Evolutionary conservation across 1,140 invertebrate species (phyloP), one percentile per base, ranked within the genome.

Genomic region (Fopius arisanus): DNA sequence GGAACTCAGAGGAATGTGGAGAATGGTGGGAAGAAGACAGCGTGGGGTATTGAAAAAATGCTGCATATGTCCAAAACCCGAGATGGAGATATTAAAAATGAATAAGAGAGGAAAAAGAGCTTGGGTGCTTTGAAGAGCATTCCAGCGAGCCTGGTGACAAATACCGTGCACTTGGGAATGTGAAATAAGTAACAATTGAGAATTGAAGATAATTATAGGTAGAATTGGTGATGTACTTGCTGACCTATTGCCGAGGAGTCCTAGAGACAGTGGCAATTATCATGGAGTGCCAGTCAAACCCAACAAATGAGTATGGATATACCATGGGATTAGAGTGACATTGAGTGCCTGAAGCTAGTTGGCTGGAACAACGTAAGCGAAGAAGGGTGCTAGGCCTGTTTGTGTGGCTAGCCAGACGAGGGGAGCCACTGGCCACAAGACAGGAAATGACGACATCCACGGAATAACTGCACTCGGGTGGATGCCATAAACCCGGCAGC

Each of bases 401-500:
- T 59, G 54, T 59, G 26, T 59, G 54, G 43, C 5, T 9, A 6
- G 74, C 26, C 63, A 75, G 73, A 63, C 70, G 77, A 77, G 75
- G 72, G 74, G 73, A 70, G 69, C 29, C 19, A 31, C 21, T 68
- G 72, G 70, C 68, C 71, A 73, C 76, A 77, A 78, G 82, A 83
- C 86, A 85, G 85, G 86, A 87, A 86, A 80, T 86, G 85, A 86
- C 83, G 84, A 84, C 83, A 86, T 77, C 75, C 71, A 77, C 74
- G 76, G 69, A 73, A 81, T 79, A 79, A 75, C 74, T 75, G 74
- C 70, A 80, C 78, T 78, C 72, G 40, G 72, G 71, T 70, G 73
- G 54, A 65, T 72, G 59, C 66, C 68, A 72, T 75, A 75, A 72
- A 54, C 68, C 28, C 77, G 72, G 82, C 85, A 87, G 85, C 84